Conservation (phyloP, 2,888 invertebrate species). For the Tetheella fluctuosa region DNA sequence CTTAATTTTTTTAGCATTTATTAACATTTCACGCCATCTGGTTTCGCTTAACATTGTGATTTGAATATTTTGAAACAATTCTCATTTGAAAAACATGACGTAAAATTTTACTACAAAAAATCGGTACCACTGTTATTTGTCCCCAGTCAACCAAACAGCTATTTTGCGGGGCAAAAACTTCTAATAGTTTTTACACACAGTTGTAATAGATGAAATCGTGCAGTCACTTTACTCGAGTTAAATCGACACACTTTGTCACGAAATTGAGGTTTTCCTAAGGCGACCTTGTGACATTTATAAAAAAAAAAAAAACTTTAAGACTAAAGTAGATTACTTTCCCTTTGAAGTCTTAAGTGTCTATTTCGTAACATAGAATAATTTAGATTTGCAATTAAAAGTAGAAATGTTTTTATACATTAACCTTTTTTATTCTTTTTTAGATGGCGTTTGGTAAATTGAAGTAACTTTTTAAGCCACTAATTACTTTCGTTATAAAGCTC, state of each 20-base stretch:
- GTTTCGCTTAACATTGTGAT: constrained; percentile 11
- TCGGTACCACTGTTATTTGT: constrained; percentile 31
- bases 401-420: constrained; percentile 34
- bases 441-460: constrained; percentile 6
- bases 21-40: constrained; percentile 35
- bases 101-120: constrained; percentile 24
- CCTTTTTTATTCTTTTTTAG: constrained; percentile 27
- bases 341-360: constrained; percentile 55
- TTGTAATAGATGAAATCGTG: constrained; percentile 45
- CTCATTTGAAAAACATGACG: constrained; percentile 27
- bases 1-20: constrained; percentile 33
- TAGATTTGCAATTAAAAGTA: constrained; percentile 56
- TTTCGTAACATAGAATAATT: constrained; percentile 50
- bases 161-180: constrained; percentile 41
- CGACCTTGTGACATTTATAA: constrained; percentile 49
- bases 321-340: constrained; percentile 59
- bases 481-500: constrained; percentile 1
- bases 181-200: constrained; percentile 37
- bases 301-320: constrained; percentile 36
- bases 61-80: constrained; percentile 26
- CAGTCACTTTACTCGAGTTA: constrained; percentile 32
- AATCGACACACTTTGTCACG: constrained; percentile 55
- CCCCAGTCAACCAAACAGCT: constrained; percentile 34
- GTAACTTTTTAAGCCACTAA: constrained; percentile 22
- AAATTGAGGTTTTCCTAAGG: constrained; percentile 50